phyloP scores from a whole-genome alignment of 2,888 invertebrate species.

The Camptogramma bilineatum region DNA sequence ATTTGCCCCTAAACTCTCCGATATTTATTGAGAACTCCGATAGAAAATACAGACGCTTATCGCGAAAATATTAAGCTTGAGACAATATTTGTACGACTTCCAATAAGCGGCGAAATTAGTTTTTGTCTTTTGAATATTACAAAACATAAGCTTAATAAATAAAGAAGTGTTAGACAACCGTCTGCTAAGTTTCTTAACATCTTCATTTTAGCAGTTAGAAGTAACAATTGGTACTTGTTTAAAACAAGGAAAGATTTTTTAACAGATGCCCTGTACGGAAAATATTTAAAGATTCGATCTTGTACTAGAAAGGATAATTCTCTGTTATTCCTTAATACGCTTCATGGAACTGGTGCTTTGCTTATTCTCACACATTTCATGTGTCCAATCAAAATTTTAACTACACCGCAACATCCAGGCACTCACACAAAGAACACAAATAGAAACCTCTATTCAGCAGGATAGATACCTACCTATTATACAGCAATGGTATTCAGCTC shows the following conservation, averaged over 20 bases:
- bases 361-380: no score
- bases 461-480: constrained; percentile 12
- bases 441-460: background rate
- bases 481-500: constrained; percentile 15
- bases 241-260: no score
- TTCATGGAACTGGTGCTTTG: no score
- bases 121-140: background rate
- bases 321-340: no score
- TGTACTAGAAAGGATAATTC: no score
- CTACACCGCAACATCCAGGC: background rate
- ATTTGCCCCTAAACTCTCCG: constrained; percentile 65
- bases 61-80: constrained; percentile 27
- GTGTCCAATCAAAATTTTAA: background rate
- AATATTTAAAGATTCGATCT: no score
- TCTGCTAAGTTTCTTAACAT: no score
- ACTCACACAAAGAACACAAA: background rate
- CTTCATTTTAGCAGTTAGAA: no score
- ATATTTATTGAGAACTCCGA: constrained; percentile 63
- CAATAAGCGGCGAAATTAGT: constrained; percentile 8
- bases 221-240: no score
- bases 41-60: constrained; percentile 46
- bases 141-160: background rate
- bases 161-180: no score
- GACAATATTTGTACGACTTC: constrained; percentile 15
- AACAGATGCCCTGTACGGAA: no score